Evolutionary conservation across 2,888 invertebrate genomes (phyloP), one percentile per base, ranked within the genome.

Genomic region (Zaprionus lineosus): DNA sequence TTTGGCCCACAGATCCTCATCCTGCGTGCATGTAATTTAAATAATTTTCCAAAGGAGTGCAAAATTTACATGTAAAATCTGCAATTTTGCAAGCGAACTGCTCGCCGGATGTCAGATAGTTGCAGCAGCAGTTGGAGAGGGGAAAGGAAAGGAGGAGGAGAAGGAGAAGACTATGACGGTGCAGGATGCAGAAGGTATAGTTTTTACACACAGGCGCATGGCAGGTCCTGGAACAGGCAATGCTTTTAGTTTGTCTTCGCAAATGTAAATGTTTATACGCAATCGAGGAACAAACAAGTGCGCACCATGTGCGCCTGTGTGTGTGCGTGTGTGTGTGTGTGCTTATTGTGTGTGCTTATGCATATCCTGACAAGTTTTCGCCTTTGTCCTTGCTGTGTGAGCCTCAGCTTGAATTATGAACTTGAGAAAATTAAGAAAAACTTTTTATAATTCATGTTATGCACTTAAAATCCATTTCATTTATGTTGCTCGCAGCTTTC

Each of bases 21-120:
- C 2, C 11, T 9, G 11, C 7, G 59, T 53, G 67, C 66, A 75
- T 79, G 66, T 71, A 63, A 75, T 82, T 79, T 82, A 73, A 76
- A 83, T 83, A 83, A 85, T 82, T 85, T 79, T 71, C 59, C 59
- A 53, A 64, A 68, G 73, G 74, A 79, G 84, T 76, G 68, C 62
- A 68, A 69, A 79, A 84, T 82, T 79, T 85, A 55, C 85, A 83
- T 84, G 75, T 68, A 53, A 82, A 82, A 82, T 77, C 78, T 74
- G 68, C 74, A 74, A 74, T 71, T 71, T 71, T 43, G 57, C 68
- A 71, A 60, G 58, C 43, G 40, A 48, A 24, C 8, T 47, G 40
- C 28, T 33, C 39, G 28, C 33, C 40, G 18, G 47, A 14, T 65
- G 46, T 21, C 53, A 46, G n/a, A n/a, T n/a, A n/a, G 52, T 26